Evolutionary conservation across 2,888 invertebrate genomes (phyloP), one percentile per base, ranked within the genome.

Genomic region (Rhagium mordax): DNA sequence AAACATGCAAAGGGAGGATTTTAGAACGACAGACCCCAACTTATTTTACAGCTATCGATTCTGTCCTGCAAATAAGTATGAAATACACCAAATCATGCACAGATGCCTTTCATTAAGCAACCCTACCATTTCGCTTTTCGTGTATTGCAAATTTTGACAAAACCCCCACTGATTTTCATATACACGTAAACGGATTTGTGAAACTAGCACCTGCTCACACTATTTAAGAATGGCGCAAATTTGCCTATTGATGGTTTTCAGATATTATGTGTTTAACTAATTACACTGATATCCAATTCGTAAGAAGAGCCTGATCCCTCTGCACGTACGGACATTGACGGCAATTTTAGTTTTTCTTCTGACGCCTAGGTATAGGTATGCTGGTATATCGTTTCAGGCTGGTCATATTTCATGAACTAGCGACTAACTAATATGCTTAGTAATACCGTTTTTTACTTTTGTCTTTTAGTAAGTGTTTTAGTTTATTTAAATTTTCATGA

Each of bases 1-100:
- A 79, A 80, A 81, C 80, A 81, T 77, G 77, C 72, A 80, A 80
- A 79, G 80, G 81, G 81, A 76, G 81, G 79, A 79, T 78, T 80
- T 79, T 71, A 78, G 70, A 61, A 70, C 62, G 61, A 53, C 70
- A 68, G 53, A 69, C 68, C 73, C 71, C 57, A 69, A 65, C 51
- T 74, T 72, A 65, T 65, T 69, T 62, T 49, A 47, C 61, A 66
- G 69, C 60, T 69, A 65, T 65, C 65, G 65, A 53, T 65, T 65
- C 49, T 18, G 21, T 29, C 16, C 51, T 53, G 18, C 8, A 65
- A 65, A 33, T 49, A 51, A 51, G 65, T 51, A 65, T 53, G 65
- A 33, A 65, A 65, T 65, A 51, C 13, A 51, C 51, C 65, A 65
- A 65, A 65, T 65, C 51, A 29, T 27, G 53, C 65, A 53, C 65